These are phyloP conservation scores for Myotis planiceps DNA, from an alignment of 2,797 vertebrate species.

Conservation along the genomic window DNA sequence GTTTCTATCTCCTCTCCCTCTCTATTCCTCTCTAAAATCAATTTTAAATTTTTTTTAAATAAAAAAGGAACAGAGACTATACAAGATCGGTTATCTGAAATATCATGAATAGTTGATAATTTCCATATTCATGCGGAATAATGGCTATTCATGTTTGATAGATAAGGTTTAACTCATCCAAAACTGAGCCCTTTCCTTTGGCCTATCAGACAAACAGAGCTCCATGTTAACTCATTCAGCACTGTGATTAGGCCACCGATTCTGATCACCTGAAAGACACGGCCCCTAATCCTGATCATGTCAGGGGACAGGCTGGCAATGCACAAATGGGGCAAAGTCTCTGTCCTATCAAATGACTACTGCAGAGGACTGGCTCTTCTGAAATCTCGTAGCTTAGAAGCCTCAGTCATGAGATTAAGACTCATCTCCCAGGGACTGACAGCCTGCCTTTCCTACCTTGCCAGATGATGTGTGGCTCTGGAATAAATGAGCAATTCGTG, in stretches of 20 bases:
- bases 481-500: not conserved
- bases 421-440: not conserved
- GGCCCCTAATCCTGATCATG: not conserved
- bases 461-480: not conserved
- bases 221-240: not conserved
- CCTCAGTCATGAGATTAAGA: not conserved
- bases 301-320: not conserved
- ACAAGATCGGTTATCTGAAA: not conserved
- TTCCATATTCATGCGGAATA: not conserved
- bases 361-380: not conserved
- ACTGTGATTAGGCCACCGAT: not conserved
- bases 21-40: too few species aligned
- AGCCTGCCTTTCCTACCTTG: not conserved
- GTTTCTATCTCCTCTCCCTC: too few species aligned
- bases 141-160: not conserved
- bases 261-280: not conserved
- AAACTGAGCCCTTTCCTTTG: not conserved
- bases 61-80: not conserved
- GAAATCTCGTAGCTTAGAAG: not conserved
- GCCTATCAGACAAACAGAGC: not conserved
- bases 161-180: not conserved
- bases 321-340: too few species aligned
- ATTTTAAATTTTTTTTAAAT: too few species aligned
- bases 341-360: not conserved
- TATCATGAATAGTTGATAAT: not conserved